phyloP scores from a whole-genome alignment of 2,797 vertebrate genomes.

The Astyanax mexicanus region DNA sequence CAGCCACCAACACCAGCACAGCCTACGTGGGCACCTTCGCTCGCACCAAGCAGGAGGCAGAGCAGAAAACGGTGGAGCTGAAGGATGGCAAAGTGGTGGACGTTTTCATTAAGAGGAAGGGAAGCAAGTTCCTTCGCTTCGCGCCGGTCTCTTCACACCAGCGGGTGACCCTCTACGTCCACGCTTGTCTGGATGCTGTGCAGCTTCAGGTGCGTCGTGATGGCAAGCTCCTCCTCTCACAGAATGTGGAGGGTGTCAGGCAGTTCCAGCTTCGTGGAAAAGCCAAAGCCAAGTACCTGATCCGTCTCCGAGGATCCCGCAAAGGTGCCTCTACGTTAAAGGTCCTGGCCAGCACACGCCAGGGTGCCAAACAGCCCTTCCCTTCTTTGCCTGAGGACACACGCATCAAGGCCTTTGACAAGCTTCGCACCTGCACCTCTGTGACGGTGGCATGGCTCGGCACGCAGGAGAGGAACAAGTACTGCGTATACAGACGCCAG shows the following conservation, averaged over 20 bases:
- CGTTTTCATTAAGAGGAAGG: conserved; percentile 93
- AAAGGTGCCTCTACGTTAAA: conserved; percentile 93
- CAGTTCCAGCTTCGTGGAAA: conserved; percentile 95
- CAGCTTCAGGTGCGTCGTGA: conserved; percentile 94
- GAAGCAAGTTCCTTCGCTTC: conserved; percentile 90
- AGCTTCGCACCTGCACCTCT: conserved; percentile 93
- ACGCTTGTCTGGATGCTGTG: conserved; percentile 89
- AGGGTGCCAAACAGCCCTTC: conserved; percentile 90
- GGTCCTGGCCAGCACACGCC: conserved; percentile 88
- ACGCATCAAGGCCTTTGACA: conserved; percentile 96
- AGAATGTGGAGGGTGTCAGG: conserved; percentile 89
- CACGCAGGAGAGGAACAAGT: conserved; percentile 97
- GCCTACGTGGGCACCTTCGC: conserved; percentile 96
- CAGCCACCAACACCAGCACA: conserved; percentile 91
- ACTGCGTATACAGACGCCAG: conserved; percentile 94
- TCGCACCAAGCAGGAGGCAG: conserved; percentile 93
- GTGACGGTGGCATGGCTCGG: conserved; percentile 96
- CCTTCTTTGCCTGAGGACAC: conserved; percentile 96
- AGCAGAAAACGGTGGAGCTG: conserved; percentile 91
- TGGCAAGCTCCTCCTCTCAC: conserved; percentile 91
- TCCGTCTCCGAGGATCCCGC: conserved; percentile 91
- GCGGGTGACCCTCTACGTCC: conserved; percentile 90
- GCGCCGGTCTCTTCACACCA: conserved; percentile 95
- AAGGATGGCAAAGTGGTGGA: conserved; percentile 94
- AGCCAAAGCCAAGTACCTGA: conserved; percentile 94